Evolutionary conservation across 2,797 vertebrate species (phyloP).

Genomic region (Loris lydekkerianus): DNA sequence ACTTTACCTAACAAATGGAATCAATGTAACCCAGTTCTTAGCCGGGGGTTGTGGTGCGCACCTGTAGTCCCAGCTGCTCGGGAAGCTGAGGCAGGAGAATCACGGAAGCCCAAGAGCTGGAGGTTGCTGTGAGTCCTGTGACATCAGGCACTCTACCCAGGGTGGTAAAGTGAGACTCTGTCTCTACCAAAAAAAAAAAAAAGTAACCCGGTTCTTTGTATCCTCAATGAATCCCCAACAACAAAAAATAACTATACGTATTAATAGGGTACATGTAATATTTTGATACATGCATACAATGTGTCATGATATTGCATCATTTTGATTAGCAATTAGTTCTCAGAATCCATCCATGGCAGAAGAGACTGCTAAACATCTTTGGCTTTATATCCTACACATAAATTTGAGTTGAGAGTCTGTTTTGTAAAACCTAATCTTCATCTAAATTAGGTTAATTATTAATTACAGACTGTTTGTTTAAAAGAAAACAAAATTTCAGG

Average conservation of each 20-base stretch:
- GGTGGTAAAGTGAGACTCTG: too few species aligned
- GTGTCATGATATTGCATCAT: background rate
- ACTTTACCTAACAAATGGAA: too few species aligned
- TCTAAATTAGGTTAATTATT: background rate
- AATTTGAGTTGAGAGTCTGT: background rate
- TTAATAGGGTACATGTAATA: background rate
- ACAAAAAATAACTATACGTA: background rate
- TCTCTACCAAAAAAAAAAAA: too few species aligned
- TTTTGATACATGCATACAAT: background rate
- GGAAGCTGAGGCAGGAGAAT: too few species aligned
- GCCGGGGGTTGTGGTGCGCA: too few species aligned
- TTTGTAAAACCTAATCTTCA: background rate
- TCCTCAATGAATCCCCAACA: too few species aligned
- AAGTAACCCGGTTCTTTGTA: too few species aligned
- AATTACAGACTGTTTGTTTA: background rate
- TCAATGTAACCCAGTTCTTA: too few species aligned
- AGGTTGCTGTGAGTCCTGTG: too few species aligned
- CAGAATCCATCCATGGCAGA: background rate
- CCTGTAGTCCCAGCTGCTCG: too few species aligned
- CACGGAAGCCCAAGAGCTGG: too few species aligned
- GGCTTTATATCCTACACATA: background rate
- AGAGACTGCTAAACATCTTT: background rate
- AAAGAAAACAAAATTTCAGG: background rate
- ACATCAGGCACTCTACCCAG: too few species aligned
- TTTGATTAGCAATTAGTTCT: constrained; percentile 20